Evolutionary conservation across 1,140 invertebrate species (phyloP).

Genomic region (Marisa cornuarietis): DNA sequence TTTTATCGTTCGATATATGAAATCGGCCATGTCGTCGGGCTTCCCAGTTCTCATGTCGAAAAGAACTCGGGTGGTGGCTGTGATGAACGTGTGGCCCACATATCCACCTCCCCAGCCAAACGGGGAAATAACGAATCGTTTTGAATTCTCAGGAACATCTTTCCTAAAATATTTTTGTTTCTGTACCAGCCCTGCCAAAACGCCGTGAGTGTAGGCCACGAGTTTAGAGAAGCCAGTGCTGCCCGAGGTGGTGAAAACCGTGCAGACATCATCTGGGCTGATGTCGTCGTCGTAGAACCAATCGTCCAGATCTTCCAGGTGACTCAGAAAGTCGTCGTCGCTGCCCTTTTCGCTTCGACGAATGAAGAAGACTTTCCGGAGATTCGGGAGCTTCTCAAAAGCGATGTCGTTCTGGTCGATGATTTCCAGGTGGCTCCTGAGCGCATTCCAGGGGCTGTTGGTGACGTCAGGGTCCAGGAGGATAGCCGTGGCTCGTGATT

Average conservation of each 20-base stretch:
- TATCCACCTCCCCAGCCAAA: constrained; percentile 12
- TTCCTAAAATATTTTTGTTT: neutral
- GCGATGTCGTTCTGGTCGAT: neutral
- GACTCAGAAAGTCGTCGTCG: neutral
- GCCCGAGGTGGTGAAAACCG: constrained; percentile 18
- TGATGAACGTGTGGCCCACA: neutral
- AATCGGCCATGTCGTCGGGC: neutral
- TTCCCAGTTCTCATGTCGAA: neutral
- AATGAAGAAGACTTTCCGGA: neutral
- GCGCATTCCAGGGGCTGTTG: neutral
- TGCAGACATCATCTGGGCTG: neutral
- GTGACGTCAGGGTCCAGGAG: constrained; percentile 1
- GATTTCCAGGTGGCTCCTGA: neutral
- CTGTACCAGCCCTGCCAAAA: neutral
- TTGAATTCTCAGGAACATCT: neutral
- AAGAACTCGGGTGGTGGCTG: neutral
- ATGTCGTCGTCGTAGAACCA: neutral
- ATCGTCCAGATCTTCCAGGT: neutral
- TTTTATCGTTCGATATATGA: neutral
- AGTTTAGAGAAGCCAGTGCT: constrained; percentile 21
- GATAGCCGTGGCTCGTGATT: neutral
- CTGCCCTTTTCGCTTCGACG: neutral
- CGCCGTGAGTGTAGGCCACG: neutral
- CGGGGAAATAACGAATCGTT: neutral
- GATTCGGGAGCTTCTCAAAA: neutral